A percentile compares a stretch with the other conserved stretches of the same genome.
Evolutionary conservation across 2,113 vertebrate genomes (phyloP).

Genomic region (Diphyllodes magnificus): DNA sequence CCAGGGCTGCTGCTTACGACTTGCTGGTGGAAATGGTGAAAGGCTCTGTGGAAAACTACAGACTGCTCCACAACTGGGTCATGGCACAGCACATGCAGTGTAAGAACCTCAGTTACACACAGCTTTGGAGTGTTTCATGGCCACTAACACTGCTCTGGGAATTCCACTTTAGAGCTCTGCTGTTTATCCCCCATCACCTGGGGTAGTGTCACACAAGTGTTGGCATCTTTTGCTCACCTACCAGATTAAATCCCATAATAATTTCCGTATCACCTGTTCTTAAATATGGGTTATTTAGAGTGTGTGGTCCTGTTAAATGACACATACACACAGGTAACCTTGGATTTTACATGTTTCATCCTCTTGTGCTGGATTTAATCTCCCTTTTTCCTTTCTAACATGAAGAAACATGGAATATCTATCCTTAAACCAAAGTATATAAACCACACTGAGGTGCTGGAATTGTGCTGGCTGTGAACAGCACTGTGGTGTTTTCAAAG

Average conservation of each 20-base stretch:
- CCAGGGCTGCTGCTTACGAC: slow-evolving; percentile 94
- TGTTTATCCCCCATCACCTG: rapidly evolving
- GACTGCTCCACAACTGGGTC: slow-evolving; percentile 98
- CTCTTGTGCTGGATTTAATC: neutral
- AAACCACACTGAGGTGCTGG: neutral
- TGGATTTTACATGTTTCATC: neutral
- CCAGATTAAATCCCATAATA: neutral
- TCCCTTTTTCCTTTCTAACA: neutral
- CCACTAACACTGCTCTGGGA: neutral
- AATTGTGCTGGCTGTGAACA: neutral
- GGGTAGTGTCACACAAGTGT: neutral
- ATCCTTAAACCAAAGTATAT: neutral
- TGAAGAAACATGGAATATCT: neutral
- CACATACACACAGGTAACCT: rapidly evolving
- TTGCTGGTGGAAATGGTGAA: slow-evolving; percentile 97
- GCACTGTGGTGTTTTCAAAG: neutral
- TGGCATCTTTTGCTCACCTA: neutral
- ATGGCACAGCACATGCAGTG: slow-evolving; percentile 99
- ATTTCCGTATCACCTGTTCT: neutral
- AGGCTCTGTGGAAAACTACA: slow-evolving; percentile 96
- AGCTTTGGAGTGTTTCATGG: neutral
- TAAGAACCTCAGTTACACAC: slow-evolving; percentile 66
- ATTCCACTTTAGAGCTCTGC: neutral
- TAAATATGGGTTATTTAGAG: neutral
- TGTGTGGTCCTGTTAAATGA: neutral